These are phyloP conservation scores for Trichechus manatus DNA, from an alignment of 2,113 vertebrate genomes.

Conservation along the genomic window DNA sequence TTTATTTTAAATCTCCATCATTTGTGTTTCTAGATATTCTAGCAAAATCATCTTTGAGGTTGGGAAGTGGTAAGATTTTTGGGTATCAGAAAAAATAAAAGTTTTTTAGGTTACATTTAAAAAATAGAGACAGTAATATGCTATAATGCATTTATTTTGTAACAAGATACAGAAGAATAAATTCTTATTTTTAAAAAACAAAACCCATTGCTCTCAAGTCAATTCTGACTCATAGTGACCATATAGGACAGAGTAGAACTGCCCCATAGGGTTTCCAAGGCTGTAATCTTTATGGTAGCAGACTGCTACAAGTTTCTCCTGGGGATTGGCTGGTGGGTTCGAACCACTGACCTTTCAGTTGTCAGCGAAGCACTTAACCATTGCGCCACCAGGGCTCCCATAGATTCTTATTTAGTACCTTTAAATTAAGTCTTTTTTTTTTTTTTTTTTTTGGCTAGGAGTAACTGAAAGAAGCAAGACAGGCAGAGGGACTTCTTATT, in stretches of 20 bases:
- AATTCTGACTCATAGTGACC: too few relatives aligned
- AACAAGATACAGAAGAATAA: not conserved
- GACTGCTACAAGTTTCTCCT: too few relatives aligned
- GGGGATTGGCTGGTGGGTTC: too few relatives aligned
- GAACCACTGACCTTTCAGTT: too few relatives aligned
- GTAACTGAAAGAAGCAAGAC: not conserved
- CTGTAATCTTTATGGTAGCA: too few relatives aligned
- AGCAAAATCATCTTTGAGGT: slow-evolving; percentile 23
- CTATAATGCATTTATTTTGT: not conserved
- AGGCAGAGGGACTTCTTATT: not conserved
- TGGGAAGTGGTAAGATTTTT: not conserved
- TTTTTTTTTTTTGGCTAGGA: not conserved
- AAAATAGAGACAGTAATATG: not conserved
- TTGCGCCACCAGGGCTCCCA: too few relatives aligned
- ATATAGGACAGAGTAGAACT: too few relatives aligned
- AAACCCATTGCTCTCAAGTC: too few relatives aligned
- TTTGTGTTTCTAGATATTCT: not conserved
- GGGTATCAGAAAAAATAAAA: not conserved
- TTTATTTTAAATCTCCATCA: slow-evolving; percentile 6
- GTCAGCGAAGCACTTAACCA: too few relatives aligned
- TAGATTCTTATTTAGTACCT: slow-evolving; percentile 39
- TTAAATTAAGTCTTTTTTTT: slow-evolving; percentile 39
- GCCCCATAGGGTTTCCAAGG: too few relatives aligned
- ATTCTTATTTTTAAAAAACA: not conserved
- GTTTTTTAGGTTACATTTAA: slow-evolving; percentile 3